Evolutionary conservation across 2,888 invertebrate species (phyloP).

Genomic region (Anticlea derivata): DNA sequence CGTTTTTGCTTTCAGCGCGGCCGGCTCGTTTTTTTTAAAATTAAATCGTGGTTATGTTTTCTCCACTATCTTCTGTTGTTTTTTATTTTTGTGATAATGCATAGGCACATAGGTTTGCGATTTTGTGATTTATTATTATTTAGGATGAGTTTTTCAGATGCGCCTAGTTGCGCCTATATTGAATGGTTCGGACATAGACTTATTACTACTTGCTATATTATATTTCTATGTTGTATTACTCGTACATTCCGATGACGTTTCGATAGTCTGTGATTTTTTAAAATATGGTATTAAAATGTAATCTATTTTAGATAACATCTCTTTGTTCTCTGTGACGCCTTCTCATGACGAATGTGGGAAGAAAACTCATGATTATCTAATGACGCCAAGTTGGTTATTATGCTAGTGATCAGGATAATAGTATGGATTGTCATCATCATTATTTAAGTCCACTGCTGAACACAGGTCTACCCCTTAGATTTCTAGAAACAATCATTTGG

Average conservation of each 20-base stretch:
- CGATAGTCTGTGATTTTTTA: conserved; percentile 18
- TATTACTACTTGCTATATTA: no score
- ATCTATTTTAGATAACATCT: conserved; percentile 24
- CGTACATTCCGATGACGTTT: not conserved
- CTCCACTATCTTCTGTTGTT: not conserved
- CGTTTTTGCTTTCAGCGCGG: conserved; percentile 12
- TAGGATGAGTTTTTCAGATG: no score
- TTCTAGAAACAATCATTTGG: no score
- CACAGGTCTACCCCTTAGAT: no score
- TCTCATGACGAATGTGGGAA: conserved; percentile 19
- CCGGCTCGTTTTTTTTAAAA: conserved; percentile 1
- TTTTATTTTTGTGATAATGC: no score
- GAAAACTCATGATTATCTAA: not conserved
- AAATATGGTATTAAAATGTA: conserved; percentile 23
- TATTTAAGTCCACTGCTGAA: no score
- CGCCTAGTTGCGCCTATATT: no score
- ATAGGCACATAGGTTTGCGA: no score
- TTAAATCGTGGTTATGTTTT: not conserved
- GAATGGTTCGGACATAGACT: no score
- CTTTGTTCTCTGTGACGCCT: conserved; percentile 6
- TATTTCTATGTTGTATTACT: no score
- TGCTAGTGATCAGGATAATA: not conserved
- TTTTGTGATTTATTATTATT: no score
- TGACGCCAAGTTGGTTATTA: not conserved
- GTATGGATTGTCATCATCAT: no score